Conservation (phyloP, 2,113 vertebrate genomes). For the Ictidomys tridecemlineatus region DNA sequence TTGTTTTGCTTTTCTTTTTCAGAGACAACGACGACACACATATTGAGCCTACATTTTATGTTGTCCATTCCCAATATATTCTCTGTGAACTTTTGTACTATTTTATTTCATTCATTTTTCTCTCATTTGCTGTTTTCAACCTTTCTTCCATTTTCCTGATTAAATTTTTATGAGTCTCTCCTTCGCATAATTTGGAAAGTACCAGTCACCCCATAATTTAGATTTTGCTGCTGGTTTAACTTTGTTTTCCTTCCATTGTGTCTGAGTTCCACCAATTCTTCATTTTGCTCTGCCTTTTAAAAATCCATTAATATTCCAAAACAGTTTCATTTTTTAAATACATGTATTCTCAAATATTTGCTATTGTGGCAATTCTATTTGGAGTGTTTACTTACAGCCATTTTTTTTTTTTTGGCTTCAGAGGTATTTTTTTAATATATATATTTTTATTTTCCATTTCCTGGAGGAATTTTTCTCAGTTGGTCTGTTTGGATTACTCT, state of each 20-base stretch:
- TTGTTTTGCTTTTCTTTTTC: neutral
- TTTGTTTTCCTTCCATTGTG: neutral
- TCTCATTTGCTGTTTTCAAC: neutral
- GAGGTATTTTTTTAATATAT: neutral
- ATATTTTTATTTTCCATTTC: neutral
- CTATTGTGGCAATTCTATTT: neutral
- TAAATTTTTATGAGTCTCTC: neutral
- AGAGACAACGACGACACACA: neutral
- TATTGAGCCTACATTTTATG: neutral
- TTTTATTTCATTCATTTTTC: neutral
- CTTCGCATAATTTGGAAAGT: neutral
- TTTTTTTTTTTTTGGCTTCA: neutral
- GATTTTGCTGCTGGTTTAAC: neutral
- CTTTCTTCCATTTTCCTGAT: neutral
- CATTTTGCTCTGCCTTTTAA: neutral
- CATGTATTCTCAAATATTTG: neutral
- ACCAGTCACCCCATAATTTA: neutral
- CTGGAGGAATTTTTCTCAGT: neutral
- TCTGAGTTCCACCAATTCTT: neutral
- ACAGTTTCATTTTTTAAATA: too few relatives aligned
- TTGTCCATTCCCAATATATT: neutral
- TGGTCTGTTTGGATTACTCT: neutral
- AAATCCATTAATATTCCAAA: neutral
- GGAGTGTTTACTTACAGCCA: neutral
- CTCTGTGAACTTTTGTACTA: neutral